Conservation (phyloP, 2,797 vertebrate species). For the Triplophysa yarkandensis region DNA sequence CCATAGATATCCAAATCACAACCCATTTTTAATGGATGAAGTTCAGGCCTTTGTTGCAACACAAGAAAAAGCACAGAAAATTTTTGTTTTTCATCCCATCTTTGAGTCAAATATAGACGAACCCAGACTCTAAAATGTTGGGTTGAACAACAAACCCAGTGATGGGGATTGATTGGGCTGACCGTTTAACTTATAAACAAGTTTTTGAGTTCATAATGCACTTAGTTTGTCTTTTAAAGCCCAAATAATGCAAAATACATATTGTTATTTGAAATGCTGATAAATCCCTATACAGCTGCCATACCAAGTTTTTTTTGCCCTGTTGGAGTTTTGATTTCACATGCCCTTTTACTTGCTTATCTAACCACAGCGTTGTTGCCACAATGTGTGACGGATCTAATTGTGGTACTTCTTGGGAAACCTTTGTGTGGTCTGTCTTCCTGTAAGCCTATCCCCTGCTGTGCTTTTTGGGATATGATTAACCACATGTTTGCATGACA, state of each 20-base stretch:
- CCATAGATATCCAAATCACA: background rate
- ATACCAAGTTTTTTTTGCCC: background rate
- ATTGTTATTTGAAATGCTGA: background rate
- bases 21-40: no score
- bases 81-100: no score
- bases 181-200: no score
- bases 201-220: background rate
- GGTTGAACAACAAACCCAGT: no score
- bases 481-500: conserved; percentile 12
- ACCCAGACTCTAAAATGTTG: no score
- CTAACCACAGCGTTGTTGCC: conserved; percentile 12
- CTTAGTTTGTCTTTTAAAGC: background rate
- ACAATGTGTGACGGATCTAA: conserved; percentile 12
- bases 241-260: background rate
- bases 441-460: background rate
- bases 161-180: no score
- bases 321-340: background rate
- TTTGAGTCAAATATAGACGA: no score
- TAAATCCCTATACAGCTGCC: background rate
- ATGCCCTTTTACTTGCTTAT: conserved; percentile 1
- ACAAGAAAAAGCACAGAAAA: no score
- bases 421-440: conserved; percentile 18
- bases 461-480: conserved; percentile 30
- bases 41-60: no score
- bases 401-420: conserved; percentile 24